phyloP scores from a whole-genome alignment of 2,113 vertebrate genomes.

The Neoarius graeffei region DNA sequence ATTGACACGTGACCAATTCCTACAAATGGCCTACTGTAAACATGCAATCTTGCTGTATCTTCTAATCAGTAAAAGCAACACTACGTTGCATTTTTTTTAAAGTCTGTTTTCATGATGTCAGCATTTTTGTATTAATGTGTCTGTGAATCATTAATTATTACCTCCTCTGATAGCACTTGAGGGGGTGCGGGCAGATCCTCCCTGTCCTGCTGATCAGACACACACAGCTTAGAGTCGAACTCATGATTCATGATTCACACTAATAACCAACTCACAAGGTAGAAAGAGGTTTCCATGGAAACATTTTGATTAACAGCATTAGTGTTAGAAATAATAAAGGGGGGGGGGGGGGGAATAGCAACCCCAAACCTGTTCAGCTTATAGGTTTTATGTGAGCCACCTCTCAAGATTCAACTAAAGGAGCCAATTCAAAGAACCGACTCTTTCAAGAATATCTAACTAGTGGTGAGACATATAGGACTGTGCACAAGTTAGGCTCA shows the following conservation, averaged over 20 bases:
- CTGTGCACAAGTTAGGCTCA: no score
- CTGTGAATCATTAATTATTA: not conserved
- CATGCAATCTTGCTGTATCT: not conserved
- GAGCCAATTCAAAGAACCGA: not conserved
- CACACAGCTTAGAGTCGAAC: not conserved
- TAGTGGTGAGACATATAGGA: not conserved
- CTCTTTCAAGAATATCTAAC: not conserved
- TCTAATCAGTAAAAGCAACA: no score
- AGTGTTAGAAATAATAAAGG: not conserved
- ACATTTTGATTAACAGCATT: not conserved
- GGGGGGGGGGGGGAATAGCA: no score
- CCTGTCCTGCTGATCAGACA: not conserved
- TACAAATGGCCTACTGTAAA: no score
- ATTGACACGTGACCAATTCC: no score
- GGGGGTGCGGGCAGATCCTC: not conserved
- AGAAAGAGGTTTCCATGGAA: slow-evolving; percentile 8
- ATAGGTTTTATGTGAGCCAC: not conserved
- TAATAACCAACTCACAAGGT: not conserved
- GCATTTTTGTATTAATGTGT: not conserved
- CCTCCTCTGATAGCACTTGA: not conserved
- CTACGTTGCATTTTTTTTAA: no score
- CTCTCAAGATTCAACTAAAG: not conserved
- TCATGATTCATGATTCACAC: not conserved
- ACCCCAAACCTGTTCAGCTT: not conserved
- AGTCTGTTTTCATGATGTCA: not conserved